These are phyloP conservation scores for Meloidogyne floridensis DNA, from an alignment of 1,140 invertebrate species.

Conservation along the genomic window DNA sequence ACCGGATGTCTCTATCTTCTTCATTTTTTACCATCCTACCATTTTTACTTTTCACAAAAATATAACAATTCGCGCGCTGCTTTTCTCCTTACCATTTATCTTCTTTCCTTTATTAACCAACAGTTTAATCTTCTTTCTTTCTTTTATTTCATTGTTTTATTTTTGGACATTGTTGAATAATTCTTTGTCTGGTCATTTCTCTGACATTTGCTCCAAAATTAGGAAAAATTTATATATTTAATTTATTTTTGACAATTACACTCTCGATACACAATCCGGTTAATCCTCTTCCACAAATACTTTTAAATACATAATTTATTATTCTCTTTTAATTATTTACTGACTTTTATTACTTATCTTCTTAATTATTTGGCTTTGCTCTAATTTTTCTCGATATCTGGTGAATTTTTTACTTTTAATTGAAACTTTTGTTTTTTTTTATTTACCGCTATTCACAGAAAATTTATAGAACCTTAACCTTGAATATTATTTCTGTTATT, in stretches of 20 bases:
- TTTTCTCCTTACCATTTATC: neutral
- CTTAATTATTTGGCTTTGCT: neutral
- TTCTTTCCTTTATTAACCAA: neutral
- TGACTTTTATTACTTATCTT: neutral
- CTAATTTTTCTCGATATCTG: too few species aligned
- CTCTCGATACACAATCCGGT: neutral
- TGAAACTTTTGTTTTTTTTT: too few species aligned
- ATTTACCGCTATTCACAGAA: too few species aligned
- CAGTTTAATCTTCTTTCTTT: neutral
- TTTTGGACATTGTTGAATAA: neutral
- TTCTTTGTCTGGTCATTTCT: slow-evolving; percentile 4
- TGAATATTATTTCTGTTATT: too few species aligned
- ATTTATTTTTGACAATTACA: neutral
- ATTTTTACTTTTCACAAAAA: neutral
- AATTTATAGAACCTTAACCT: too few species aligned
- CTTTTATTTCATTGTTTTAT: neutral
- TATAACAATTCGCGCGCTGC: neutral
- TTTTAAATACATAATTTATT: neutral
- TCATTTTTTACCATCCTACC: too few species aligned
- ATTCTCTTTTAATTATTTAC: neutral
- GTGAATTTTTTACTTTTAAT: too few species aligned
- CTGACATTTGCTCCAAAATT: neutral
- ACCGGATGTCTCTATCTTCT: neutral
- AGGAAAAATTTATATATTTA: neutral
- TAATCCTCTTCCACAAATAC: neutral